Base-by-base conservation (phyloP, 2,797 vertebrate genomes). In the Brotogeris chrysoptera region DNA sequence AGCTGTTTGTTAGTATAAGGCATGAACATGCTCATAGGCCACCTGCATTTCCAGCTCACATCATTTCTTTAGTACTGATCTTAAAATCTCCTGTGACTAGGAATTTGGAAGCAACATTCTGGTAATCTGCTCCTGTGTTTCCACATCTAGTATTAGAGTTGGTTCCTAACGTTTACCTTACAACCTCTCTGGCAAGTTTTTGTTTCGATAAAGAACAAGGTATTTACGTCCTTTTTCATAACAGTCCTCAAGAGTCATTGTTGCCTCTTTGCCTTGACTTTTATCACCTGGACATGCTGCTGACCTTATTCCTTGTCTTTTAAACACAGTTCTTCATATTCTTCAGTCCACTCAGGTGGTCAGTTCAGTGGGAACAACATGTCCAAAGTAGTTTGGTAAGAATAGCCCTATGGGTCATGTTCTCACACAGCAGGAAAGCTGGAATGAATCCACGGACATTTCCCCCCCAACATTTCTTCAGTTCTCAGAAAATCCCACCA, bases 21-120 rank as follows among this genome's bases (percentile, higher is more conserved):
- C 1, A 0, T 63, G 34, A 13, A 0, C 2, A 14, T 27, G 19
- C 50, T 71, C 38, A 43, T 10, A 82, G 30, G 14, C 9, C 18
- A 43, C 43, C 34, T 50, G 18, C 34, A 19, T 55, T 66, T 74
- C 30, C 38, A 34, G 16, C 34, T 80, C 21, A 5, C 27, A 32
- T 15, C 10, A 2, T 52, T 80, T 53, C 52, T 63, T 71, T 46
- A 55, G 18, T 64, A 18, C 36, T 69, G 34, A 32, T 53, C 49
- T 30, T 72, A 77, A 73, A 69, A 49, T 36, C 18, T 15, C 8
- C 5, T 14, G 21, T 2, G 2, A 41, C 4, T 20, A 53, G 49
- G 28, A 81, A 55, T 60, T 57, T 32, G 38, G 57, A 88, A 77
- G 52, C 30, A 34, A 3, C 0, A 0, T 47, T 80, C 65, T 60